These are phyloP conservation scores for Epirrhoe alternata DNA, from an alignment of 2,888 invertebrate genomes.

Conservation along the genomic window DNA sequence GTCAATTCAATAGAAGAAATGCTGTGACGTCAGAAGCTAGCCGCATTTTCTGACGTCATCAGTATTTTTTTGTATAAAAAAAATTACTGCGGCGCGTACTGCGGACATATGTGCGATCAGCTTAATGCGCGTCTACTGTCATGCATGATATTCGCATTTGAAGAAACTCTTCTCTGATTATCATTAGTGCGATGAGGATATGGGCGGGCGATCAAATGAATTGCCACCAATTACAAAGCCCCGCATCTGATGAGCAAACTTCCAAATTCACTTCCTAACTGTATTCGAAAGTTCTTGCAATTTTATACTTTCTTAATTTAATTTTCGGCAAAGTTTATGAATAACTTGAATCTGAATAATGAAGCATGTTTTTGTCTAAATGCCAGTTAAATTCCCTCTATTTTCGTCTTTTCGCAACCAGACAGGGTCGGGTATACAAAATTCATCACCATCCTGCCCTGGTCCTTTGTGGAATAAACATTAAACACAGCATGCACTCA, in stretches of 20 bases:
- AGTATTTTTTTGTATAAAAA: no score
- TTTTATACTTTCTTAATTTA: constrained; percentile 21
- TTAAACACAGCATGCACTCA: no score
- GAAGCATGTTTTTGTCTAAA: constrained; percentile 10
- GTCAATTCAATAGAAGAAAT: no score
- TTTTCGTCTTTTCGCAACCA: not conserved
- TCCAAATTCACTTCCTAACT: constrained; percentile 20
- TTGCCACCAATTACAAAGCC: constrained; percentile 34
- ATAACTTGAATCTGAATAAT: constrained; percentile 16
- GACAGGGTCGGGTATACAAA: not conserved
- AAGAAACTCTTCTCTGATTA: constrained; percentile 3
- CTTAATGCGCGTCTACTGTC: no score
- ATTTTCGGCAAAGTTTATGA: constrained; percentile 26
- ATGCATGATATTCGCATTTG: not conserved
- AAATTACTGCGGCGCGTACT: no score
- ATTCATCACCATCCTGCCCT: no score
- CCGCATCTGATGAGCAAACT: constrained; percentile 23
- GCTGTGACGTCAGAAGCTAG: no score
- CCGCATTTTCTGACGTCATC: no score
- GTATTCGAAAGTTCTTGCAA: constrained; percentile 23
- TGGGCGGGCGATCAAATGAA: constrained; percentile 29
- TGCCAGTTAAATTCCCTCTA: not conserved
- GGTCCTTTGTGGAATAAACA: no score
- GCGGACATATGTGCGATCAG: no score
- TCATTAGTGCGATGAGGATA: constrained; percentile 28